Evolutionary conservation across 1,140 invertebrate species (phyloP), one percentile per base, ranked within the genome.

Genomic region (Wasmannia auropunctata): DNA sequence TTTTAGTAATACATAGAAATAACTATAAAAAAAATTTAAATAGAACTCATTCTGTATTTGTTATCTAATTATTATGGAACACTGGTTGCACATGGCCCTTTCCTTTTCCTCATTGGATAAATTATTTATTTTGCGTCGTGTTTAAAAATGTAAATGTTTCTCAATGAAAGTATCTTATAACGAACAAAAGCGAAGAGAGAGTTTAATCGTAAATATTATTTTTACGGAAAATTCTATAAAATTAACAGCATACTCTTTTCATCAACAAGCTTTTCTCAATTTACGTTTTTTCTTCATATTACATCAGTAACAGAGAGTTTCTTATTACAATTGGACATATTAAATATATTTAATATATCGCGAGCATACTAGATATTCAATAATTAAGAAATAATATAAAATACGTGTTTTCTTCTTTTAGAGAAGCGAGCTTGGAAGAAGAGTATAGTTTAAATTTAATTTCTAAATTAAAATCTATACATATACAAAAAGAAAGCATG

Each of bases 221-320:
- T 51, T 40, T 56, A 14, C 3, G 14, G 37, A 51, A 60, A 77
- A 22, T 37, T 60, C 60, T 28, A 74, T 58, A 46, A 88, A 90
- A 86, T 88, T 86, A 91, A 90, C 87, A 85, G 79, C 69, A 90
- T 88, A 90, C 77, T 75, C 51, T 86, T 86, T 91, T 90, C 86
- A 80, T 65, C 22, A 31, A 51, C 49, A 74, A 43, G 28, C 2
- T 51, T 69, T 87, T 56, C 8, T n/a, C 28, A 63, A 63, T 63
- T 62, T 63, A 34, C 31, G 19, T 0, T 37, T 63, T 37, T 11
- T 65, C n/a, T 37, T 85, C 14, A 22, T 11, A 74, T 84, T 75
- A 69, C 22, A 40, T 60, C 7, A 67, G 16, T 75, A 84, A 74
- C 69, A 60, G 34, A 65, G 62, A 65, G 22, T 54, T n/a, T 60